These are phyloP conservation scores for Galeruca laticollis DNA, from an alignment of 2,888 invertebrate species.

Conservation along the genomic window DNA sequence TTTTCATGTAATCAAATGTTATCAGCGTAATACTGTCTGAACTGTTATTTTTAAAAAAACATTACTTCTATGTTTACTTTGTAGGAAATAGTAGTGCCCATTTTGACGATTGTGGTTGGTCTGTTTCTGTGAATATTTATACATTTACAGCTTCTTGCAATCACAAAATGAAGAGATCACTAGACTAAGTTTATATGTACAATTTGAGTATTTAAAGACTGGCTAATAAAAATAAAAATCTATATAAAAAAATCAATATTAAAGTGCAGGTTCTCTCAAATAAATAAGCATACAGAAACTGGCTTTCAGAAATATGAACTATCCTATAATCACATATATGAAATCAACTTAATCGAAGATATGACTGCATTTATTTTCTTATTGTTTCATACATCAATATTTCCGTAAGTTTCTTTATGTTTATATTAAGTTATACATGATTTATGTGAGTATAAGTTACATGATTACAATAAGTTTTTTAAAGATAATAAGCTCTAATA, in stretches of 20 bases:
- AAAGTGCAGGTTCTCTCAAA: constrained; percentile 41
- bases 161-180: constrained; percentile 64
- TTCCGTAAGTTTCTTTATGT: neutral
- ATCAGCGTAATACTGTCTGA: too few relatives aligned
- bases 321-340: constrained; percentile 65
- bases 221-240: constrained; percentile 50
- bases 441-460: too few relatives aligned
- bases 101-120: neutral
- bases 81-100: neutral
- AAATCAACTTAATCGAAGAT: constrained; percentile 50
- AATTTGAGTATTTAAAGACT: constrained; percentile 65
- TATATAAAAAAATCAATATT: constrained; percentile 40
- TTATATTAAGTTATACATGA: too few relatives aligned
- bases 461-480: too few relatives aligned
- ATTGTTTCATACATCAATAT: neutral
- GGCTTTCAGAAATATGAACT: constrained; percentile 59
- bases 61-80: neutral
- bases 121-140: constrained; percentile 52
- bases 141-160: constrained; percentile 57
- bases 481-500: too few relatives aligned
- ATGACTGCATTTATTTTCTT: constrained; percentile 13
- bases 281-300: constrained; percentile 56
- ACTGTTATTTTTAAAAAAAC: neutral
- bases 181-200: constrained; percentile 60
- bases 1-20: too few relatives aligned